Conservation (phyloP, 2,888 invertebrate genomes). For the Latheticus oryzae region DNA sequence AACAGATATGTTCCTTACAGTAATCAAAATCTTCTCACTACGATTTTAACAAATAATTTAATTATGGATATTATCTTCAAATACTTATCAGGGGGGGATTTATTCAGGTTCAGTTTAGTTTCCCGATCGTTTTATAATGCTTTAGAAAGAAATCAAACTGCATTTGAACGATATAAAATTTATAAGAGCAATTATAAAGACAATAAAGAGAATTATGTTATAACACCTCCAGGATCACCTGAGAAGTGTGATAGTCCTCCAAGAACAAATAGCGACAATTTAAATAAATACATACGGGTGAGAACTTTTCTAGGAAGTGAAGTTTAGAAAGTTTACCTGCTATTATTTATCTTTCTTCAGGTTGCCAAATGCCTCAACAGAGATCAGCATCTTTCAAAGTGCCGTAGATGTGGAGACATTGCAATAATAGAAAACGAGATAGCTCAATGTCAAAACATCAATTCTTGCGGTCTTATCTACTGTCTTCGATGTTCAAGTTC, state of each 20-base stretch:
- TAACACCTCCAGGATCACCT: slow-evolving; percentile 58
- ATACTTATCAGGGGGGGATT: slow-evolving; percentile 57
- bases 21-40: not conserved
- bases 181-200: slow-evolving; percentile 48
- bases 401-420: slow-evolving; percentile 56
- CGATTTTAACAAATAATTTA: slow-evolving; percentile 31
- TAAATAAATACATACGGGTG: slow-evolving; percentile 50
- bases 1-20: slow-evolving; percentile 1
- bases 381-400: slow-evolving; percentile 57
- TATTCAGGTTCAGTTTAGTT: slow-evolving; percentile 57
- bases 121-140: slow-evolving; percentile 49
- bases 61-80: slow-evolving; percentile 56
- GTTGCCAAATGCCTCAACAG: slow-evolving; percentile 51
- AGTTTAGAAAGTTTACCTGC: not conserved
- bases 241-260: slow-evolving; percentile 47
- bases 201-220: slow-evolving; percentile 57
- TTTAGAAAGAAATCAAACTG: slow-evolving; percentile 45
- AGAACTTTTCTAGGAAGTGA: slow-evolving; percentile 23
- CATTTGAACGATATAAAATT: slow-evolving; percentile 45
- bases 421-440: slow-evolving; percentile 59
- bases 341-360: slow-evolving; percentile 45
- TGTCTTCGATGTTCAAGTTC: slow-evolving; percentile 60
- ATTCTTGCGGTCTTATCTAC: slow-evolving; percentile 59
- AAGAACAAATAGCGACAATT: slow-evolving; percentile 42
- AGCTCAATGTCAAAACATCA: slow-evolving; percentile 57